Evolutionary conservation across 2,888 invertebrate species (phyloP), one percentile per base, ranked within the genome.

Genomic region (Sphinx pinastri): DNA sequence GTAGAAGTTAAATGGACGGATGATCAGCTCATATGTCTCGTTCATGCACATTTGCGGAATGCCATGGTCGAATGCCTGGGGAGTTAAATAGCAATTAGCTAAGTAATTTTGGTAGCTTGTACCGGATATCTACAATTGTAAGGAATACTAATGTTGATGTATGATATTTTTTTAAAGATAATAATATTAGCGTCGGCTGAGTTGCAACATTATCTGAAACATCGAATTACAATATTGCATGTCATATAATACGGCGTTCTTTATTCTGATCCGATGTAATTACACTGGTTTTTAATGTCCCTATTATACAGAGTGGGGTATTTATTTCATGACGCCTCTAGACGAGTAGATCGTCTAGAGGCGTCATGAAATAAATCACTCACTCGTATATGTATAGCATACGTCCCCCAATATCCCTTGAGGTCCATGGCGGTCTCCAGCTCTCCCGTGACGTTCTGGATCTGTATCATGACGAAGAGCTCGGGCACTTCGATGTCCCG

Each of bases 1-100:
- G 74, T 95, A 85, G 84, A 94, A 96, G 86, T 96, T 96, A 84
- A 88, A 95, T 0, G 95, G 95, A 0, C 82, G 84, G 45, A 96
- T 84, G 71, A 84, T 81, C 67, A 95, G 77, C 68, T 88, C 78
- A 82, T 95, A 95, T 5, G 79, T 86, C 73, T 91, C 88, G 49
- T 86, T 81, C 0, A 92, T 90, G 0, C 78, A 77, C 76, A 85
- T 83, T 45, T 81, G 90, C 16, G 92, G 90, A 0, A 83, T 76
- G 38, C 95, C 96, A 75, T 94, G 91, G 87, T 96, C 96, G 74
- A 82, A 91, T 0, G 95, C 95, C 95, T 95, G 78, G 10, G 81
- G 81, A 12, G 11, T 19, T 14, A 55, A 16, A 55, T 16, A 16
- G 54, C 16, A 55, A 55, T 55, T 55, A 55, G 7, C 8, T 38